Percentiles rank a stretch among this genome's conserved stretches.
These are phyloP conservation scores for Portunus trituberculatus DNA, from an alignment of 1,140 invertebrate genomes.

Conservation along the genomic window DNA sequence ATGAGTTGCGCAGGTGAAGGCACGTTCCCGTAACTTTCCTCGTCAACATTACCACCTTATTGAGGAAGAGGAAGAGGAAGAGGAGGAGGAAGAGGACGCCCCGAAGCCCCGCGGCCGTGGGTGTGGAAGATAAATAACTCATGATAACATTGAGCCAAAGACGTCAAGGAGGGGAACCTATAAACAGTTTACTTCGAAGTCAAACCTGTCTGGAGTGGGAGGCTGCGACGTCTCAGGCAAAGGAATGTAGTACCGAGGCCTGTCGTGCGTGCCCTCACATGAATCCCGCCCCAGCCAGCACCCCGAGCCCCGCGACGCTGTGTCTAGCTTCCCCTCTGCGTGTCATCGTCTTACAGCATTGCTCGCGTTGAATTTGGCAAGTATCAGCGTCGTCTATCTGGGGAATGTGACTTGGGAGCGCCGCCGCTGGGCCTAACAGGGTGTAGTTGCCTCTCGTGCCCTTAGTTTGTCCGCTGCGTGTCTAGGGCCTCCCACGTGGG, in stretches of 20 bases:
- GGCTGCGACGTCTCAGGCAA: background rate
- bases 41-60: background rate
- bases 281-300: background rate
- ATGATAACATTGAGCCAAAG: conserved; percentile 12
- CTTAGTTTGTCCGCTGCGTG: background rate
- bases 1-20: background rate
- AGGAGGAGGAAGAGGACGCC: background rate
- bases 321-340: background rate
- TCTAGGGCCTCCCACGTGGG: background rate
- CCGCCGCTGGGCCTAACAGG: background rate
- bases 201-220: conserved; percentile 17
- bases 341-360: background rate
- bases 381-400: background rate
- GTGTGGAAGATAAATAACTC: background rate
- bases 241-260: background rate
- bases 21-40: background rate
- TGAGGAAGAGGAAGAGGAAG: background rate
- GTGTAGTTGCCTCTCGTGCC: background rate
- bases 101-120: background rate
- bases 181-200: conserved; percentile 23
- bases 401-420: background rate
- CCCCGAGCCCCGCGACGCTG: background rate
- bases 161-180: conserved; percentile 17
- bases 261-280: background rate
- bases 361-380: background rate